Evolutionary conservation across 2,888 invertebrate species (phyloP), one percentile per base, ranked within the genome.

Genomic region (Mongoloraphidia duomilia): DNA sequence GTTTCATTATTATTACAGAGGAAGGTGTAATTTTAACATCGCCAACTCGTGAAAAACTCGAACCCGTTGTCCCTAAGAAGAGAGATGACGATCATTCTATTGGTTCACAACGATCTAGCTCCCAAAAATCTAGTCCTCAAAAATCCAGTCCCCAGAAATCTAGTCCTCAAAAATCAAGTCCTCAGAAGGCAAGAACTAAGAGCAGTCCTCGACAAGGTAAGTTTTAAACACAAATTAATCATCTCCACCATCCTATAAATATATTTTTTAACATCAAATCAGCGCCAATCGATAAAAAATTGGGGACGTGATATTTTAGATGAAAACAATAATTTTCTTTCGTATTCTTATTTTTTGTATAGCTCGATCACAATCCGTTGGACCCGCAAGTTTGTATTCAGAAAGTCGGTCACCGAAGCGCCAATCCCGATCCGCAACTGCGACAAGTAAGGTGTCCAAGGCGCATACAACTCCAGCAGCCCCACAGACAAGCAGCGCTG

Each of bases 331-430:
- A 10, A 49, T 41, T 12, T 26, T 12, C 33, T n/a, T 38, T 41
- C 41, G 41, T 34, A 41, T 49, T 26, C 49, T 38, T 42, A 34
- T 49, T 44, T 49, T 41, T 55, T 54, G 60, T 64, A 53, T 60
- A 72, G 78, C 74, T 64, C 78, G 82, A 60, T 82, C 82, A 50
- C 80, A 82, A 65, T 82, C 82, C 51, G 79, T 81, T 58, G 83
- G 82, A 54, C 82, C 82, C 42, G 71, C 68, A 50, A 71, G 72
- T 55, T 69, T 71, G 55, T 71, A 71, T 53, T 61, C 73, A 47
- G 79, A 81, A 61, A 83, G 81, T 69, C 73, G 77, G 56, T 88
- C 88, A 46, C 87, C 88, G 33, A 85, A 86, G 61, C 80, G 86
- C 56, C 83, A 85, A 60, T 79, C 83, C 44, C 76, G 79, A 61